Base-by-base conservation (phyloP, 92 coral and sea anemone species). In the Phenganax subtilis region DNA sequence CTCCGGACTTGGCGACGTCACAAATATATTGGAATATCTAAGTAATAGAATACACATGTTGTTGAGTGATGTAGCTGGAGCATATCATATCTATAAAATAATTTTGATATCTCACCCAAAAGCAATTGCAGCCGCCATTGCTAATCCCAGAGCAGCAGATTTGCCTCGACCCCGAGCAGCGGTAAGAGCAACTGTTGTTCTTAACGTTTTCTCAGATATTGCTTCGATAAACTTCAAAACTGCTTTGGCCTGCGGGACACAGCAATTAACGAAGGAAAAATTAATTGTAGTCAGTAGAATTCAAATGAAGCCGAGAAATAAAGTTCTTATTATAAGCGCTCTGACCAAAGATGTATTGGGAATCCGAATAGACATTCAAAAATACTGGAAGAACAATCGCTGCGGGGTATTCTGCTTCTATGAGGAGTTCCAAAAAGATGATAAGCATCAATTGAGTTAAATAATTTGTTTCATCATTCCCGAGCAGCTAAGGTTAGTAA, bases 141-240 rank as follows among this genome's bases (percentile, higher is more conserved):
- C 93, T 56, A 94, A 86, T 6, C 98, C 98, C 47, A 94, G 47
- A n/a, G 98, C 98, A 17, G 98, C 98, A n/a, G 98, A 94, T 75
- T 94, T 94, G 30, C 98, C 98, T 51, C 98, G 84, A 6, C 98
- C 98, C 16, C 98, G 89, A 0, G 98, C 98, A 6, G 98, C 98
- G 9, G 98, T 94, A 63, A 94, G 85, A 61, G 98, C 90, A 15
- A 94, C 98, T 9, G 98, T 94, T 12, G 91, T 94, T 25, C 93
- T 87, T 29, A 94, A 87, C 0, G 98, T 94, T 76, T 94, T 94
- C 85, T 94, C 98, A 20, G 98, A 94, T 55, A 94, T 94, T 9
- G 98, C 93, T 81, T 94, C 98, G 8, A 94, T 86, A 82, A 94
- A 94, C 86, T 92, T 94, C 28, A 94, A 83, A 71, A 94, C 89